Conservation (phyloP, 2,113 vertebrate species). For the Ictalurus punctatus region DNA sequence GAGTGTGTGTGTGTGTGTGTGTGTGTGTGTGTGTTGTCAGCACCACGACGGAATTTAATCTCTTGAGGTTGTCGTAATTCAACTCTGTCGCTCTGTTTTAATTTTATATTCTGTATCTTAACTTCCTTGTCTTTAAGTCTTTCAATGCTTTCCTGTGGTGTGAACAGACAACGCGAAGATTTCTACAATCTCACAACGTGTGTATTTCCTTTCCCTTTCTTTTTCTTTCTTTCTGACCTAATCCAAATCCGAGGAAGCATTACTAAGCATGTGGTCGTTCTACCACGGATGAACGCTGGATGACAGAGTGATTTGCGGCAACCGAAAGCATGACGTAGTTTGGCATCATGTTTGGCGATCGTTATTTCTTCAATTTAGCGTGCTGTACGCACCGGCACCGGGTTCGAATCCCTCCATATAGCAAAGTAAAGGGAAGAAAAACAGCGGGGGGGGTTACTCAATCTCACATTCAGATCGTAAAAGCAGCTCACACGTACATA, state of each 20-base stretch:
- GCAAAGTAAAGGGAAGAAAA: constrained; percentile 51
- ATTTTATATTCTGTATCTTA: neutral
- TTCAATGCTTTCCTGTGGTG: neutral
- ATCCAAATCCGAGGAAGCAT: neutral
- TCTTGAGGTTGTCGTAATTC: constrained; percentile 13
- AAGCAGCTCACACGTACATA: constrained; percentile 59
- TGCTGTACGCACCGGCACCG: neutral
- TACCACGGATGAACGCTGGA: neutral
- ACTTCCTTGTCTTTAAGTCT: neutral
- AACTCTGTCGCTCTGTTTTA: neutral
- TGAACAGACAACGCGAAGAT: neutral
- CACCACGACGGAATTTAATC: constrained; percentile 11
- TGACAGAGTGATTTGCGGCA: constrained; percentile 6
- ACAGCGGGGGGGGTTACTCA: constrained; percentile 17
- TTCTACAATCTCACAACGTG: neutral
- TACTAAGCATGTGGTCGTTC: neutral
- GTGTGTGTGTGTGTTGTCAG: neutral
- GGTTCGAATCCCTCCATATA: neutral
- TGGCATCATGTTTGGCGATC: neutral
- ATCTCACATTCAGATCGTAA: constrained; percentile 75
- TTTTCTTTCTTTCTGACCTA: neutral
- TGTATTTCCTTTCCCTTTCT: neutral
- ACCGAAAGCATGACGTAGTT: neutral
- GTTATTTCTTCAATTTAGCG: neutral
- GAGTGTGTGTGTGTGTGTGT: neutral